Evolutionary conservation across 2,113 vertebrate species (phyloP).

Genomic region (Erythrolamprus reginae): DNA sequence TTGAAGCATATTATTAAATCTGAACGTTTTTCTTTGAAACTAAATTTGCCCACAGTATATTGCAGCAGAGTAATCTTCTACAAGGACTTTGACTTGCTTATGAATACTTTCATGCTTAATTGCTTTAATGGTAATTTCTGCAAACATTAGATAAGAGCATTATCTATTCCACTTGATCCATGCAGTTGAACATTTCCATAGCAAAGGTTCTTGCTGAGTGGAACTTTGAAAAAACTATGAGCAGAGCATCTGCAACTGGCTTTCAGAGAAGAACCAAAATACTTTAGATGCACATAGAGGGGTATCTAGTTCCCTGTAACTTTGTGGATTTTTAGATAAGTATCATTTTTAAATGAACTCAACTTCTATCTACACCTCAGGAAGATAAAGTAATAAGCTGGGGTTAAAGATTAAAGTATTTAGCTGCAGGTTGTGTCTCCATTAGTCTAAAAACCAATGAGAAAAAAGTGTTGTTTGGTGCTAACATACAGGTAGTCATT

Average conservation of each 20-base stretch:
- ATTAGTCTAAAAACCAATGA: neutral
- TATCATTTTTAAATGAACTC: neutral
- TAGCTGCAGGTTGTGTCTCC: neutral
- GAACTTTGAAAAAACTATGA: neutral
- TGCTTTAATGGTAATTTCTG: neutral
- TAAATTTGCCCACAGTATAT: neutral
- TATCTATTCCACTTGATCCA: neutral
- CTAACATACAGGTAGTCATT: neutral
- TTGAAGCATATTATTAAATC: neutral
- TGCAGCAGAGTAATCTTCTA: neutral
- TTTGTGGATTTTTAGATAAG: constrained; percentile 13
- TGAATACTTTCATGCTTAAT: neutral
- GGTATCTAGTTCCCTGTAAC: neutral
- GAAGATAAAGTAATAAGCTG: too few species aligned
- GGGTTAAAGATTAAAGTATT: neutral
- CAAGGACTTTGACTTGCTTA: neutral
- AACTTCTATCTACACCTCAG: too few species aligned
- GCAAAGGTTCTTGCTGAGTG: neutral
- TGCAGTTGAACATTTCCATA: neutral
- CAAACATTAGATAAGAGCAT: neutral
- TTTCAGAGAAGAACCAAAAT: neutral
- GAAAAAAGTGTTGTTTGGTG: neutral
- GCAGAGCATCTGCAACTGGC: neutral
- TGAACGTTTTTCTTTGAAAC: neutral
- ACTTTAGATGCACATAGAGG: neutral